Evolutionary conservation across 2,888 invertebrate genomes (phyloP).

Genomic region (Brassicogethes aeneus): DNA sequence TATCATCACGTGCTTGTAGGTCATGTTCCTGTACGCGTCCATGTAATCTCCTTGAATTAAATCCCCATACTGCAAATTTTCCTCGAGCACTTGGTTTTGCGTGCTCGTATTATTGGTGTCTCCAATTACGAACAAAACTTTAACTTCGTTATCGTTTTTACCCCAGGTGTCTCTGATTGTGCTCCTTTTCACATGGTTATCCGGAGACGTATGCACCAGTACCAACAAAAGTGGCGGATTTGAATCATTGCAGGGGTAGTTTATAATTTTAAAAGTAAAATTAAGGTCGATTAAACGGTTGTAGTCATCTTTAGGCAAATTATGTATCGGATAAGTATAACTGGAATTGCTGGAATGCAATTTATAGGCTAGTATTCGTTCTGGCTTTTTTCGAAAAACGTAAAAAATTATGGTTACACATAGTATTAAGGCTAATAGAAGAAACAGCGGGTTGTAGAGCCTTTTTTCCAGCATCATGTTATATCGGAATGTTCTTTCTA

Average conservation of each 20-base stretch:
- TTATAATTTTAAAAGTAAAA: conserved; percentile 53
- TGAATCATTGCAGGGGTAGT: conserved; percentile 35
- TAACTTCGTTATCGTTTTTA: conserved; percentile 41
- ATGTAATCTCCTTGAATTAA: conserved; percentile 68
- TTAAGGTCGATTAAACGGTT: conserved; percentile 49
- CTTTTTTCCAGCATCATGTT: neutral
- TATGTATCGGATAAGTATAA: conserved; percentile 17
- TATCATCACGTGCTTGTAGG: conserved; percentile 76
- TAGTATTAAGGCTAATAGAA: neutral
- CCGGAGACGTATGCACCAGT: conserved; percentile 61
- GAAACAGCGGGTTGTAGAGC: neutral
- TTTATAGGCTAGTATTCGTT: neutral
- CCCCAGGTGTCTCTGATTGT: conserved; percentile 71
- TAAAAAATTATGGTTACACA: neutral
- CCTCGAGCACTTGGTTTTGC: conserved; percentile 37
- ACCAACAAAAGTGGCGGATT: conserved; percentile 46
- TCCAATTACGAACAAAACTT: conserved; percentile 62
- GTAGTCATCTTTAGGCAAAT: conserved; percentile 32
- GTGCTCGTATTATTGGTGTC: conserved; percentile 35
- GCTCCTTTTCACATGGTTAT: conserved; percentile 53
- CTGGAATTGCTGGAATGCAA: conserved; percentile 4
- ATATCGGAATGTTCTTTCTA: too few relatives aligned
- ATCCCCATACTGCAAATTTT: conserved; percentile 53
- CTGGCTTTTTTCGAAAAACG: neutral
- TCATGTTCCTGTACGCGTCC: conserved; percentile 74